Evolutionary conservation across 2,888 invertebrate species (phyloP), one percentile per base, ranked within the genome.

Genomic region (Catocala nupta): DNA sequence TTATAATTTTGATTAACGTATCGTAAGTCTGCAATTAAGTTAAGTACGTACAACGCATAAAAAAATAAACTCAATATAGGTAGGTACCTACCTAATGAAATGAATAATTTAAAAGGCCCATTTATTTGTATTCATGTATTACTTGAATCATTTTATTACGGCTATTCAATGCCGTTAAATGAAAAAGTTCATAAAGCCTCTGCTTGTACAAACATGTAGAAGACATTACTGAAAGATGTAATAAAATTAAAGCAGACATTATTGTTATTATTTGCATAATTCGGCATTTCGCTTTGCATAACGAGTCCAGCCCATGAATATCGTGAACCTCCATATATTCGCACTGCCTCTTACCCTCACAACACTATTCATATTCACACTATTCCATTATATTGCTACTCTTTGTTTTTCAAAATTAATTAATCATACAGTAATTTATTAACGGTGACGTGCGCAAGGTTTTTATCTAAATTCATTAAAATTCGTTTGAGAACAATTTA

Each of bases 231-330:
- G 67, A 75, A 77, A 76, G 76, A 74, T 68, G 71, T 75, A 81
- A 82, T 84, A 85, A 85, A 86, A 83, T 84, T 82, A 73, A 81
- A 82, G 79, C 80, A 78, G 78, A 81, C 81, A 83, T 87, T 85
- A 86, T 83, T 84, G 82, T 88, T 87, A 82, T 84, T 85, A 86
- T 89, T 85, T 86, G 81, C 84, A 90, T 90, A 90, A 90, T 89
- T 86, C 79, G 80, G 82, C 84, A 80, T 88, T 88, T 84, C 81
- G 81, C 80, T 89, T 88, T 86, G 85, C 88, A 88, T 88, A 87
- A 89, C 83, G 85, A 81, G 83, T 81, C 79, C 81, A 79, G 70
- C 71, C 73, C 81, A 86, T 85, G 87, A 88, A 88, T 87, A 87
- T 83, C 81, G 84, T 67, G 66, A 64, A 64, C 68, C 84, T 78